A percentile compares a stretch with the other conserved stretches of the same genome.
These are phyloP conservation scores for Rhombomys opimus DNA, from an alignment of 2,113 vertebrate species.

Conservation along the genomic window DNA sequence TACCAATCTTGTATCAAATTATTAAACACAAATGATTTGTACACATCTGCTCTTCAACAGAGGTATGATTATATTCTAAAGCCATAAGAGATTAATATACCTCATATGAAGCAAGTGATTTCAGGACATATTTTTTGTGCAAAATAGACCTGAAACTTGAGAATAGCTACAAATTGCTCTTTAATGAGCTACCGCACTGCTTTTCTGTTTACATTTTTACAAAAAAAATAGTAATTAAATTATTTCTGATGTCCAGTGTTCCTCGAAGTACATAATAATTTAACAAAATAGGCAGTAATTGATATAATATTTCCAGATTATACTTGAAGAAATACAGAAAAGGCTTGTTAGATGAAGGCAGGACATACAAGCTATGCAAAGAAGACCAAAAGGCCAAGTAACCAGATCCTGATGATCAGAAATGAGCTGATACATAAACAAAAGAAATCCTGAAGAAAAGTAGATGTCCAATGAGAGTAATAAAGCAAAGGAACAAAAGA, in stretches of 20 bases:
- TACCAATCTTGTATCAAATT: not conserved
- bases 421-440: not conserved
- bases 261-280: not conserved
- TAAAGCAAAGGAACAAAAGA: not conserved
- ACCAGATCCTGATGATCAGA: not conserved
- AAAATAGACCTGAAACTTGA: not conserved
- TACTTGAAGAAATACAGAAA: not conserved
- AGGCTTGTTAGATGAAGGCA: not conserved
- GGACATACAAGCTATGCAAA: not conserved
- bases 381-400: not conserved
- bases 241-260: not conserved
- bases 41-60: not conserved
- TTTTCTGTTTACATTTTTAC: not conserved
- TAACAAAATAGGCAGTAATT: not conserved
- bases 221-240: not conserved
- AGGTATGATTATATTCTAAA: constrained; percentile 38
- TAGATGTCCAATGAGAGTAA: not conserved
- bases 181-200: not conserved
- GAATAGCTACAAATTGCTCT: not conserved
- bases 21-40: not conserved
- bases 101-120: not conserved
- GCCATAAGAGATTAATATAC: not conserved
- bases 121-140: not conserved
- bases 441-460: not conserved
- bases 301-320: not conserved